Conservation (phyloP, 2,888 invertebrate species). For the Ochropleura plecta region DNA sequence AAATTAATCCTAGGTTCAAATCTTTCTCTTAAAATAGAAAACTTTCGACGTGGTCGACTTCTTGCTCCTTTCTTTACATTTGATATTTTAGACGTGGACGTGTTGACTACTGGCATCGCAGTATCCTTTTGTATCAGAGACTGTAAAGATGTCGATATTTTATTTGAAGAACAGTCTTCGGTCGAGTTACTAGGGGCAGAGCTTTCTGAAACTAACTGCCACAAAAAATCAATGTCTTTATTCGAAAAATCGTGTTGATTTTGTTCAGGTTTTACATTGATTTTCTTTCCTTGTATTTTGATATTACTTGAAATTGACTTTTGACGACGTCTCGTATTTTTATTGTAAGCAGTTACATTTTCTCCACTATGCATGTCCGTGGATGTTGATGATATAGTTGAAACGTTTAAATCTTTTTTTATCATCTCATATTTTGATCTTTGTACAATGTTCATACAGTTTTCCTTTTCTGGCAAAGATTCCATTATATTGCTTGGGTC, state of each 20-base stretch:
- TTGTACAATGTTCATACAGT: conserved; percentile 75
- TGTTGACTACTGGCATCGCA: conserved; percentile 70
- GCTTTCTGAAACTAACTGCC: conserved; percentile 87
- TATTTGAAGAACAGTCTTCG: conserved; percentile 81
- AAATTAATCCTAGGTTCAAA: conserved; percentile 89
- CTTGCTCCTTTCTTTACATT: conserved; percentile 83
- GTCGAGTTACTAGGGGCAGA: conserved; percentile 75
- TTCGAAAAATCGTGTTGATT: conserved; percentile 81
- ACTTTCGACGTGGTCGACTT: conserved; percentile 89
- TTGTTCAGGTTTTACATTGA: conserved; percentile 76
- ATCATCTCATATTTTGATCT: conserved; percentile 76
- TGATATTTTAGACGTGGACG: conserved; percentile 77
- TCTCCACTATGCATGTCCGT: conserved; percentile 65
- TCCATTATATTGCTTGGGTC: conserved; percentile 86
- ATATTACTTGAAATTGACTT: conserved; percentile 73
- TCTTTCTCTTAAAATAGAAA: conserved; percentile 90
- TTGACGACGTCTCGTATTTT: conserved; percentile 76
- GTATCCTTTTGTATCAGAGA: conserved; percentile 86
- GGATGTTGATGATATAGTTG: conserved; percentile 64
- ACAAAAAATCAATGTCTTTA: conserved; percentile 85
- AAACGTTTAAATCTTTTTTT: conserved; percentile 75
- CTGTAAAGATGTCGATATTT: conserved; percentile 85
- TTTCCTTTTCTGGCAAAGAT: conserved; percentile 85
- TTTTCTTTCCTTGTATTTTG: conserved; percentile 77
- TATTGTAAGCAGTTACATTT: conserved; percentile 69